A percentile compares a stretch with the other conserved stretches of the same genome.
Evolutionary conservation across 2,113 vertebrate genomes (phyloP).

Genomic region (Alosa alosa): DNA sequence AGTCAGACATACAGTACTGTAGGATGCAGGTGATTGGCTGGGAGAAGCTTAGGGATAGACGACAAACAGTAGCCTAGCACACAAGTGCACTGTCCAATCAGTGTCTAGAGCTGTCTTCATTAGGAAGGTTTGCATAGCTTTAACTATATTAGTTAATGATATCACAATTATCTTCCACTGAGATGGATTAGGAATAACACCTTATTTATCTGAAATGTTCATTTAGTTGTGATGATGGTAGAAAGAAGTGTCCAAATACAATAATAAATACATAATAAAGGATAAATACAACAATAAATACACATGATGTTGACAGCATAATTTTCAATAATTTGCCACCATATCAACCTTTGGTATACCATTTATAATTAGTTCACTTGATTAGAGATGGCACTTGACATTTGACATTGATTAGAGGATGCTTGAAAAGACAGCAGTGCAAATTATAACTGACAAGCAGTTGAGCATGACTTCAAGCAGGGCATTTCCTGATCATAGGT

Average conservation of each 20-base stretch:
- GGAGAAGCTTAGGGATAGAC: too few species aligned
- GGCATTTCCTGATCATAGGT: neutral
- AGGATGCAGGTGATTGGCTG: too few species aligned
- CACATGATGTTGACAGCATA: neutral
- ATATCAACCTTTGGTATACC: neutral
- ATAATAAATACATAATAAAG: neutral
- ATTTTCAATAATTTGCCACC: neutral
- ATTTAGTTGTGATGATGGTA: neutral
- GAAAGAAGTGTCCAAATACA: neutral
- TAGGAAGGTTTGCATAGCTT: neutral
- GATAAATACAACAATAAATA: neutral
- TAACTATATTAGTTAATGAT: too few species aligned
- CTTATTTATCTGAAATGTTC: neutral
- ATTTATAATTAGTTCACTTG: constrained; percentile 19
- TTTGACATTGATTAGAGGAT: constrained; percentile 40
- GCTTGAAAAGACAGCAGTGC: constrained; percentile 51
- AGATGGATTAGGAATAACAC: neutral
- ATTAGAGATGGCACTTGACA: constrained; percentile 28
- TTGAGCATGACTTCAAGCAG: constrained; percentile 38
- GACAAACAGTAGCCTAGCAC: too few species aligned
- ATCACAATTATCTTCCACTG: neutral
- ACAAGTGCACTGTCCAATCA: neutral
- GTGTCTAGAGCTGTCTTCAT: neutral
- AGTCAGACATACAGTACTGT: too few species aligned
- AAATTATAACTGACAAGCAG: constrained; percentile 52